These are phyloP conservation scores for Archaeoteleia sp. DNA, from an alignment of 2,888 invertebrate species.

Conservation along the genomic window DNA sequence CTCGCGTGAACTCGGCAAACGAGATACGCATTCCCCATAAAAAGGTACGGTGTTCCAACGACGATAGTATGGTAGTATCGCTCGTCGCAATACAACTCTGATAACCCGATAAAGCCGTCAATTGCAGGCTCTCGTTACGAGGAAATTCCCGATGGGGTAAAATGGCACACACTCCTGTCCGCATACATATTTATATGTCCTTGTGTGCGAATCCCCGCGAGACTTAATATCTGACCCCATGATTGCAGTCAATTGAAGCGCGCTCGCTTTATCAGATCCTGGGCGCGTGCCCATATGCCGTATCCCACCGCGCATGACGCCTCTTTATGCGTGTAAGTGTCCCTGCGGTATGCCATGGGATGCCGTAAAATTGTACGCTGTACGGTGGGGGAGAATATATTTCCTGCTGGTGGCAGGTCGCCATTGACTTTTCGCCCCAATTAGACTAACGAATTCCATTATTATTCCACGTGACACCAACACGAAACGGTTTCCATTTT, in stretches of 20 bases:
- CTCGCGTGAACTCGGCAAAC: slow-evolving; percentile 38
- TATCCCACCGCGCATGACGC: slow-evolving; percentile 58
- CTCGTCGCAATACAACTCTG: slow-evolving; percentile 1
- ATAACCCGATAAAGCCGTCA: slow-evolving; percentile 57
- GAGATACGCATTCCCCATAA: slow-evolving; percentile 40
- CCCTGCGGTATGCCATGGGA: slow-evolving; percentile 45
- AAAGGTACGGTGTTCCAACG: slow-evolving; percentile 33
- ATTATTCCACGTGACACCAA: too few species aligned
- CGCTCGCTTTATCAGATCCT: slow-evolving; percentile 68
- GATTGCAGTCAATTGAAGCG: slow-evolving; percentile 70
- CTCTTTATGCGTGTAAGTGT: slow-evolving; percentile 12
- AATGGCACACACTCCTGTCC: slow-evolving; percentile 12
- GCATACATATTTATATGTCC: slow-evolving; percentile 25
- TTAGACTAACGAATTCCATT: slow-evolving; percentile 33
- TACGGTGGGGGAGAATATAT: slow-evolving; percentile 21
- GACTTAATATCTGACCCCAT: slow-evolving; percentile 67
- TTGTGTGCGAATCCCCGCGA: slow-evolving; percentile 58
- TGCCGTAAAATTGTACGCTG: slow-evolving; percentile 18
- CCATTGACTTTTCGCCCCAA: slow-evolving; percentile 24
- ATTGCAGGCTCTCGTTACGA: slow-evolving; percentile 62
- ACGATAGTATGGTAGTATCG: slow-evolving; percentile 26
- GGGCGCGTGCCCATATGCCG: slow-evolving; percentile 71
- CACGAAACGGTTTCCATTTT: too few species aligned
- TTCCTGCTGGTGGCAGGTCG: slow-evolving; percentile 11
- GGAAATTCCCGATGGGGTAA: slow-evolving; percentile 52